Evolutionary conservation across 2,797 vertebrate species (phyloP).

Genomic region (Chrysocyon brachyurus): DNA sequence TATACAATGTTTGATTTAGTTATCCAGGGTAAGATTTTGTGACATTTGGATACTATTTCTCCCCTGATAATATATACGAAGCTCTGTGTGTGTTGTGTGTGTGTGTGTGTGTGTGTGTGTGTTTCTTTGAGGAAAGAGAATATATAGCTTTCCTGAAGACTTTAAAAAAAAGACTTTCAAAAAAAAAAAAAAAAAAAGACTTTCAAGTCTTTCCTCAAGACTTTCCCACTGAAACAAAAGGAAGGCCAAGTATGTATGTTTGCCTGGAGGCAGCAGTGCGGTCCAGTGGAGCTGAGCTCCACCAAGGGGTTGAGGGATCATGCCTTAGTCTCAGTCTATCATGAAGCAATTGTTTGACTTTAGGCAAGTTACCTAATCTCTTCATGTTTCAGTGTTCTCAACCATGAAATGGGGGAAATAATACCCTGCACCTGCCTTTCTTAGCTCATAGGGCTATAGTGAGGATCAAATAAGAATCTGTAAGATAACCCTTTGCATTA

Average conservation of each 20-base stretch:
- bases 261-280: background rate
- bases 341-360: slow-evolving; percentile 53
- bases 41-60: background rate
- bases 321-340: background rate
- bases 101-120: background rate
- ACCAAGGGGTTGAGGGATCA: background rate
- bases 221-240: background rate
- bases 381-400: slow-evolving; percentile 58
- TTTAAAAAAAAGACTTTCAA: slow-evolving; percentile 8
- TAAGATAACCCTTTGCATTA: slow-evolving; percentile 11
- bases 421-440: slow-evolving; percentile 59
- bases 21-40: background rate
- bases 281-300: background rate
- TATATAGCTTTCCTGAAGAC: background rate
- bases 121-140: background rate
- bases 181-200: background rate
- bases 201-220: no score
- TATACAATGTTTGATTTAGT: background rate
- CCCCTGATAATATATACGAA: background rate
- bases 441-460: background rate
- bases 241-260: no score
- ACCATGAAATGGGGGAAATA: slow-evolving; percentile 58
- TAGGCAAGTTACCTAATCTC: slow-evolving; percentile 60
- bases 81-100: background rate
- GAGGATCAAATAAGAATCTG: slow-evolving; percentile 54